phyloP scores from a whole-genome alignment of 2,888 invertebrate genomes.

The Smittia aterrima region DNA sequence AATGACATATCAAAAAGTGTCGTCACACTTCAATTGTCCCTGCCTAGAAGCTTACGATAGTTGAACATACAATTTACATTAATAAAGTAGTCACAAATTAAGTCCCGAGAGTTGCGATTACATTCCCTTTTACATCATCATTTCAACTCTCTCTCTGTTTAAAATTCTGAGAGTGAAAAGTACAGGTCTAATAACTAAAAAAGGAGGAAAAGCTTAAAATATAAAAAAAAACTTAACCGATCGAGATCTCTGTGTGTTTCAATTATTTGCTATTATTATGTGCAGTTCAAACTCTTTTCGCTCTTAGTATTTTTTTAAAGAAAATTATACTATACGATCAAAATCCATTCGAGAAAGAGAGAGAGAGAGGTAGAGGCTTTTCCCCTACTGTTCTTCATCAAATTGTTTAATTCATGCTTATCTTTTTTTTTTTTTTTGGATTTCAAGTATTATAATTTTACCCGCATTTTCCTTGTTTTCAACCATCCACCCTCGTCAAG shows the following conservation, averaged over 20 bases:
- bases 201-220: constrained; percentile 9
- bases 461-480: constrained; percentile 23
- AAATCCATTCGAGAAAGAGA: constrained; percentile 9
- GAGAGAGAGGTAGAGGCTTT: too few relatives aligned
- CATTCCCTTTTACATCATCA: neutral
- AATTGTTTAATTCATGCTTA: constrained; percentile 6
- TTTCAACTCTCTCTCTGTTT: neutral
- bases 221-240: constrained; percentile 24
- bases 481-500: neutral
- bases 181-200: neutral
- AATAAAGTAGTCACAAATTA: neutral
- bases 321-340: neutral
- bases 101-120: neutral
- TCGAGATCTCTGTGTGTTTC: constrained; percentile 41
- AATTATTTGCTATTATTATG: constrained; percentile 38
- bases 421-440: neutral
- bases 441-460: constrained; percentile 12
- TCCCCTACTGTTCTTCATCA: neutral
- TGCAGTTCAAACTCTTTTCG: constrained; percentile 26
- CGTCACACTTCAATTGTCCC: too few relatives aligned
- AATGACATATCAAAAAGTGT: too few relatives aligned
- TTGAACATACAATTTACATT: too few relatives aligned
- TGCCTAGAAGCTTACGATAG: too few relatives aligned
- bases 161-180: neutral
- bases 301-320: neutral